Evolutionary conservation across 2,113 vertebrate species (phyloP), one percentile per base, ranked within the genome.

Genomic region (Dendrocopos noguchii): DNA sequence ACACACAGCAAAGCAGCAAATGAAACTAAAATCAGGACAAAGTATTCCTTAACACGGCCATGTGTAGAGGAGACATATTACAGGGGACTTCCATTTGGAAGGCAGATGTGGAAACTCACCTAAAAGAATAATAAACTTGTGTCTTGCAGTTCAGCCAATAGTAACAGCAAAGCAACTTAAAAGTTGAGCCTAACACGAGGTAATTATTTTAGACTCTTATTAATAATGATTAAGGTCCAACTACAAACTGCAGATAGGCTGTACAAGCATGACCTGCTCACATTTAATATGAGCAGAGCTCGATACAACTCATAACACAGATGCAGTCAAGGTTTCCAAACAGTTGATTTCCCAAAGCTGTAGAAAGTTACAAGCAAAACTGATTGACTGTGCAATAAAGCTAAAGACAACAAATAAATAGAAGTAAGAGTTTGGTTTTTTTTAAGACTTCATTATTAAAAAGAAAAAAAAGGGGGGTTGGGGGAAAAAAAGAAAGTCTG

Each of bases 101-200:
- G n/a, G 67, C 87, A 91, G 88, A 93, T 91, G 80, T 82, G 67
- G 67, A 84, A 89, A 73, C 44, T 81, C 44, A 71, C 55, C 78
- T 87, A 91, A 93, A 95, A 70, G 64, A 86, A 44, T 17, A 90
- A 80, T 34, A 90, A 85, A 56, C 24, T 50, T 61, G 15, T 46
- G 27, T 47, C 25, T 82, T 89, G 39, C 78, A 29, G 9, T 70
- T 84, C 66, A 76, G 71, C 50, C 46, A 73, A 50, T 3, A 73
- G 9, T 22, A 75, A 88, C 28, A 72, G 18, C 36, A 87, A 93
- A 88, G 64, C 42, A 72, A 42, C 61, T 74, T 52, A 83, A 80
- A 90, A 60, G 21, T 42, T 60, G 47, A 86, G 60, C 42, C 27
- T 47, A 75, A 25, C 21, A 24, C 34, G 24, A 85, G 18, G 55